A percentile compares a stretch with the other conserved stretches of the same genome.
These are phyloP conservation scores for Phalanger gymnotis DNA, from an alignment of 2,797 vertebrate species.

Conservation along the genomic window DNA sequence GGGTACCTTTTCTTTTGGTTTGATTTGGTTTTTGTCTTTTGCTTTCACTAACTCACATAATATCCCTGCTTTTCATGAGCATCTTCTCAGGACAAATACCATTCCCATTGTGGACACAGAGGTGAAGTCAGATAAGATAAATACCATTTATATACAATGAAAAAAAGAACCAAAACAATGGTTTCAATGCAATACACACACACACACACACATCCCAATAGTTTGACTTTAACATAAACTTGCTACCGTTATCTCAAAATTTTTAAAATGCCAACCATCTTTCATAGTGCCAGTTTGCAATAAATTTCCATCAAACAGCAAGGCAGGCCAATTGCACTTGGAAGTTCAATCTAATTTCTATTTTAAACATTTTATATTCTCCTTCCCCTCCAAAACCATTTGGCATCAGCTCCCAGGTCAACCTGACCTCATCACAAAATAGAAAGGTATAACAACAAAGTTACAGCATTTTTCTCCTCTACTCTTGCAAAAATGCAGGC, in stretches of 20 bases:
- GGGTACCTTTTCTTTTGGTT: not conserved
- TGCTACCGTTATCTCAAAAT: not conserved
- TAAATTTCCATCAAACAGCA: not conserved
- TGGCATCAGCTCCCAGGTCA: not conserved
- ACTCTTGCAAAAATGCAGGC: not conserved
- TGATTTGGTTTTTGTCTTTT: not conserved
- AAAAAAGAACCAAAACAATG: not conserved
- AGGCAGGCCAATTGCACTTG: not conserved
- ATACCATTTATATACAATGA: not conserved
- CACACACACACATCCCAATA: not conserved
- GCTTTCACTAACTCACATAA: not conserved
- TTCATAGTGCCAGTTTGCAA: not conserved
- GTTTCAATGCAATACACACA: not conserved
- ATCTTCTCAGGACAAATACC: not conserved
- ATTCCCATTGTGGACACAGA: not conserved
- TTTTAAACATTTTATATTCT: not conserved
- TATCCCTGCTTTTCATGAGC: not conserved
- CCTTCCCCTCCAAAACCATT: not conserved
- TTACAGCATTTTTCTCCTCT: not conserved
- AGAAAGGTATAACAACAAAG: not conserved
- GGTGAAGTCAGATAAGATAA: not conserved
- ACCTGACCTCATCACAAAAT: not conserved
- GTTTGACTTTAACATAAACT: not conserved
- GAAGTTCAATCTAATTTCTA: not conserved
- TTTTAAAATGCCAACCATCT: not conserved